A percentile compares a stretch with the other conserved stretches of the same genome.
Evolutionary conservation across 23 tunicate species (phyloP).

Genomic region (Clavelina lepadiformis): DNA sequence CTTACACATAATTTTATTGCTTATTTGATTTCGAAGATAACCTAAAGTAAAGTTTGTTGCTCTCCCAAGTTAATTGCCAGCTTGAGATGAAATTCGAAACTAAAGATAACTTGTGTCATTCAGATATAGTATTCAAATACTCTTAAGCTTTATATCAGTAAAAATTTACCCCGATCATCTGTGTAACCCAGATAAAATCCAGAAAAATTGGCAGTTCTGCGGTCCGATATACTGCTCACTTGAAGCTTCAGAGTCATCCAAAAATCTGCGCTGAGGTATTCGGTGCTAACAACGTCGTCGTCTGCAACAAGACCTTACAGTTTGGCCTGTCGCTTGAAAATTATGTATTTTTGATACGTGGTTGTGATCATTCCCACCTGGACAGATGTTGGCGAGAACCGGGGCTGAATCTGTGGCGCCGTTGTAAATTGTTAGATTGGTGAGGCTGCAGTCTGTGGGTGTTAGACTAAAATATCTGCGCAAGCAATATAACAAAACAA

Average conservation of each 20-base stretch:
- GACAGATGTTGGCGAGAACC: conserved; percentile 49
- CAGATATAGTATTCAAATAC: no score
- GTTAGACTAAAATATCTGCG: conserved; percentile 52
- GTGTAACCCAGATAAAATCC: conserved; percentile 63
- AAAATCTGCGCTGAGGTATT: conserved; percentile 53
- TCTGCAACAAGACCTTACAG: conserved; percentile 1
- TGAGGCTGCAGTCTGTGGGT: conserved; percentile 69
- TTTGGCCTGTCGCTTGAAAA: background rate
- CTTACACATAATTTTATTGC: no score
- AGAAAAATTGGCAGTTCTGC: conserved; percentile 64
- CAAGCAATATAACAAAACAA: no score
- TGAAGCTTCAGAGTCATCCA: conserved; percentile 59
- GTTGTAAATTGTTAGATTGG: conserved; percentile 62
- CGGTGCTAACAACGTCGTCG: conserved; percentile 21
- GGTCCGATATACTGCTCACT: conserved; percentile 21
- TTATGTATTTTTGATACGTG: background rate
- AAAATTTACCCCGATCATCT: conserved; percentile 33
- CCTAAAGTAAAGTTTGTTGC: no score
- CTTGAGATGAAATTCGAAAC: no score
- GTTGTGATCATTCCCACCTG: no score
- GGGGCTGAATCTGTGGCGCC: conserved; percentile 44
- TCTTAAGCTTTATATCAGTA: no score
- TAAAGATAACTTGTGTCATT: no score
- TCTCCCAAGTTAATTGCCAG: no score
- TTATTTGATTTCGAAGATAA: no score